A percentile compares a stretch with the other conserved stretches of the same genome.
These are phyloP conservation scores for Parascotia fuliginaria DNA, from an alignment of 2,888 invertebrate species.

Conservation along the genomic window DNA sequence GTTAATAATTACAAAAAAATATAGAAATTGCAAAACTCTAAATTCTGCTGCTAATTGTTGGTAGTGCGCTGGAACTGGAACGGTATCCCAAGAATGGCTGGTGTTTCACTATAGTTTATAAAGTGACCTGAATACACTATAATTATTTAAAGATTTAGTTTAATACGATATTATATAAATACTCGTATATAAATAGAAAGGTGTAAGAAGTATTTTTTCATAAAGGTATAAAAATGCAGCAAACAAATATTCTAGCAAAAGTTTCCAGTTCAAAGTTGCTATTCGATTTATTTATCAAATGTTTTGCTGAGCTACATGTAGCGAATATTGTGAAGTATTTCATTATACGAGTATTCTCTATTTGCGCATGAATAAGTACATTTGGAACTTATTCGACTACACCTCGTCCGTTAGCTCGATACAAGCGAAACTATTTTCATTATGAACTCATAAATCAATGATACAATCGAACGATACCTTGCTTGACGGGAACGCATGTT, in stretches of 20 bases:
- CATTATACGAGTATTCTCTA: slow-evolving; percentile 55
- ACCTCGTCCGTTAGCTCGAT: slow-evolving; percentile 48
- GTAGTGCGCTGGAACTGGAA: too few species aligned
- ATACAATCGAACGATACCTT: slow-evolving; percentile 73
- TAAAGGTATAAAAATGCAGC: slow-evolving; percentile 16
- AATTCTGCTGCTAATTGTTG: too few species aligned
- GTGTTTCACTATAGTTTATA: too few species aligned
- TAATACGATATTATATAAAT: too few species aligned
- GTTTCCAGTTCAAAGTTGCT: slow-evolving; percentile 36
- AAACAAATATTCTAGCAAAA: slow-evolving; percentile 24
- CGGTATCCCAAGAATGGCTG: too few species aligned
- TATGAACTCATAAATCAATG: slow-evolving; percentile 80
- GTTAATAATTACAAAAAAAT: too few species aligned
- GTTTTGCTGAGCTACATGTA: slow-evolving; percentile 16
- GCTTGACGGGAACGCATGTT: slow-evolving; percentile 73
- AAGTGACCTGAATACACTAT: too few species aligned
- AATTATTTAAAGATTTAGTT: too few species aligned
- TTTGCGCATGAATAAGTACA: slow-evolving; percentile 52
- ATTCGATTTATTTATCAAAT: slow-evolving; percentile 45
- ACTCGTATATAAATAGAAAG: too few species aligned
- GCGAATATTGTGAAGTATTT: slow-evolving; percentile 50
- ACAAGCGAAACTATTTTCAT: slow-evolving; percentile 78
- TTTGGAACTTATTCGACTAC: slow-evolving; percentile 51
- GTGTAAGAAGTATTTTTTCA: too few species aligned
- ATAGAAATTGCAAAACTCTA: too few species aligned